Conservation (phyloP, 2,888 invertebrate species). For the Ferdinandea cuprea region DNA sequence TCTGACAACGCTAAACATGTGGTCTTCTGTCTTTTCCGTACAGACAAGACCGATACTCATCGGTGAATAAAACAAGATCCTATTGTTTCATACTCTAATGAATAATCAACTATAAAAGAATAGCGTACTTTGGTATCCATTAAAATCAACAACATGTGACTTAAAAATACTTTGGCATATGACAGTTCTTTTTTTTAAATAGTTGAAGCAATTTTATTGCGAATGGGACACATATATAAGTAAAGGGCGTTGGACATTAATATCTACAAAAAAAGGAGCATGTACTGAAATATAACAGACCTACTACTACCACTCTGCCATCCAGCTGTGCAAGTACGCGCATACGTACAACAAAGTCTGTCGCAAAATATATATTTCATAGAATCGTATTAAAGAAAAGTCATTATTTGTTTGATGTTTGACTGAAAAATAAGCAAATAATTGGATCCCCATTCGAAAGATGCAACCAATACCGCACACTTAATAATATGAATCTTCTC, state of each 20-base stretch:
- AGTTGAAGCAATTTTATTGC: slow-evolving; percentile 11
- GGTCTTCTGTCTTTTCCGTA: too few relatives aligned
- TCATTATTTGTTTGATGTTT: slow-evolving; percentile 73
- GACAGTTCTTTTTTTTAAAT: slow-evolving; percentile 29
- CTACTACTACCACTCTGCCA: not conserved
- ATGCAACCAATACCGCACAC: slow-evolving; percentile 60
- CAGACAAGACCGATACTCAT: too few relatives aligned
- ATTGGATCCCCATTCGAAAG: slow-evolving; percentile 67
- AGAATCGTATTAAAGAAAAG: slow-evolving; percentile 56
- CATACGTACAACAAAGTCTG: not conserved
- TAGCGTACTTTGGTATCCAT: too few relatives aligned
- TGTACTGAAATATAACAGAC: slow-evolving; percentile 26
- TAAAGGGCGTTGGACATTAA: slow-evolving; percentile 32
- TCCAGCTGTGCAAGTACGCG: not conserved
- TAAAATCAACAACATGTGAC: too few relatives aligned
- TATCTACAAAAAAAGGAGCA: slow-evolving; percentile 23
- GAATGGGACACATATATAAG: slow-evolving; percentile 32
- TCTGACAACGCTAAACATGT: too few relatives aligned
- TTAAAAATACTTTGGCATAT: slow-evolving; percentile 15
- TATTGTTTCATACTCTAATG: too few relatives aligned
- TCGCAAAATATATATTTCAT: slow-evolving; percentile 13
- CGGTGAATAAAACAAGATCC: too few relatives aligned
- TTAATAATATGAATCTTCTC: slow-evolving; percentile 60
- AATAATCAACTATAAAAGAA: too few relatives aligned
- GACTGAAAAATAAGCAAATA: slow-evolving; percentile 74